Evolutionary conservation across 2,797 vertebrate genomes (phyloP), one percentile per base, ranked within the genome.

Genomic region (Pelobates cultripes): DNA sequence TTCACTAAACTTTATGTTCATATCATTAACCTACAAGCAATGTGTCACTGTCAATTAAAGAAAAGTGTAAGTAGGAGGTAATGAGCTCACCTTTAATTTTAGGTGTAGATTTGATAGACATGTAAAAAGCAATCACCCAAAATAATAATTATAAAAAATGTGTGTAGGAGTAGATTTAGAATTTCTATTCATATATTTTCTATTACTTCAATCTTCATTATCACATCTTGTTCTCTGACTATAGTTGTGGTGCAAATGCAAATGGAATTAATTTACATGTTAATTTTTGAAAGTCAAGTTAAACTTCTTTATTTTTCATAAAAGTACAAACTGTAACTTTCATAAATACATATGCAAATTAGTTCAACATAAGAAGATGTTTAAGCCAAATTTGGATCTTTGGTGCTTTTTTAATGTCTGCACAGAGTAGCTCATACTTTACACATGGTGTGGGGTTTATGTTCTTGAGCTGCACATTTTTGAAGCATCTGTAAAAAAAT

Each of bases 61-160:
- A 68, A 66, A n/a, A 44, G 53, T 55, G 28, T 61, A 75, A 77
- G 80, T 82, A 74, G 75, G 80, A 41, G 47, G 61, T 60, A 82
- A 82, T 76, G 70, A 82, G 75, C 66, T 53, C 80, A 57, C 75
- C 55, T 63, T 67, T 73, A 77, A 73, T 82, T 72, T 82, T 73
- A n/a, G 70, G 70, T 77, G n/a, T 57, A 42, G 43, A 61, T 77
- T 68, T 82, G 80, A 82, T 45, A 67, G 75, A 82, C 70, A 57
- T 14, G 43, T 9, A 45, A 64, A 68, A 70, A 77, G 72, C 60
- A 82, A 82, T 82, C 72, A 73, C 69, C 43, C 17, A 77, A 73
- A 73, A 82, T 70, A 77, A 68, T 78, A 73, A 77, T 82, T 82
- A 78, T 41, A 9, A 57, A 68, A 13, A 63, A 45, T 60, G 43